phyloP scores from a whole-genome alignment of 2,888 invertebrate genomes.

The Thereva nobilitata region DNA sequence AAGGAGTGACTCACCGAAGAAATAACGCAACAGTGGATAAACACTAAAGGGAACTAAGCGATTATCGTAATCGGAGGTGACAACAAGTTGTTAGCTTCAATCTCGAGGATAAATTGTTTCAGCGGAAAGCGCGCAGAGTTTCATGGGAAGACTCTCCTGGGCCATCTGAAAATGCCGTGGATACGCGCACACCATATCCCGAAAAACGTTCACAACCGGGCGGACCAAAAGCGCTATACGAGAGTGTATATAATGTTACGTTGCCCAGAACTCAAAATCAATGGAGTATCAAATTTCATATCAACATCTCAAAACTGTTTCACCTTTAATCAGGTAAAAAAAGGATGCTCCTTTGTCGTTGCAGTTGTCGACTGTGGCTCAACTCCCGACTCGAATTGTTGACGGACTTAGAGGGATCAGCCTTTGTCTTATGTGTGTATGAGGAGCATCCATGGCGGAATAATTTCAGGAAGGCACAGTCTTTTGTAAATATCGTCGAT shows the following conservation, averaged over 20 bases:
- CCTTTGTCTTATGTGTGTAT: no score
- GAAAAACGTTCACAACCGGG: background rate
- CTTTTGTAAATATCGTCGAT: conserved; percentile 7
- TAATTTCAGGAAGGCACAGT: conserved; percentile 11
- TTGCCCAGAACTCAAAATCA: conserved; percentile 5
- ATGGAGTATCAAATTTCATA: conserved; percentile 30
- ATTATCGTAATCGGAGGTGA: conserved; percentile 43
- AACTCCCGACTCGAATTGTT: background rate
- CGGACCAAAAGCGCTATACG: no score
- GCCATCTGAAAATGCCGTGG: background rate
- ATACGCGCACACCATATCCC: background rate
- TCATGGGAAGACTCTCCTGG: conserved; percentile 5
- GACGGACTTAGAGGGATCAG: no score
- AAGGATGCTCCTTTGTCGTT: background rate
- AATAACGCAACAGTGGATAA: conserved; percentile 41
- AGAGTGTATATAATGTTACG: no score
- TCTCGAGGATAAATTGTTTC: conserved; percentile 40
- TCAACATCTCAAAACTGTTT: conserved; percentile 19
- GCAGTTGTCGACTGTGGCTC: background rate
- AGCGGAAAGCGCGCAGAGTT: conserved; percentile 22
- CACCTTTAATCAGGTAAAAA: background rate
- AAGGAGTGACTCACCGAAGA: background rate
- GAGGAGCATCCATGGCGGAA: background rate
- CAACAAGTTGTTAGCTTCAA: conserved; percentile 42
- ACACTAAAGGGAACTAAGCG: conserved; percentile 43